Percentiles rank a stretch among this genome's conserved stretches.
phyloP scores from a whole-genome alignment of 2,888 invertebrate genomes.

The Tachina lurida region DNA sequence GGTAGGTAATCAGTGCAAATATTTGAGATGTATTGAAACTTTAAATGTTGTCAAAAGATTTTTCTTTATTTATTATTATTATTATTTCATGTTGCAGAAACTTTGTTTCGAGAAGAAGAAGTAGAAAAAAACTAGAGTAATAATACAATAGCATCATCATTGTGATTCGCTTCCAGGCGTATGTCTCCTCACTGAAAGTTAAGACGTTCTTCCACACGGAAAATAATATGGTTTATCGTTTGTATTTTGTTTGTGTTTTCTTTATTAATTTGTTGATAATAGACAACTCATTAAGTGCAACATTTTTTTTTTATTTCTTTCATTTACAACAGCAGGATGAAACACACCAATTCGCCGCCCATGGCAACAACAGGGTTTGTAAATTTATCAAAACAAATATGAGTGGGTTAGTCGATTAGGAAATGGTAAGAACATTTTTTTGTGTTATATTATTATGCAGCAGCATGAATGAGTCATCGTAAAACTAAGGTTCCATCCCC shows the following conservation, averaged over 20 bases:
- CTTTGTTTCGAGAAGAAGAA: background rate
- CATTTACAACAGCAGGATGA: background rate
- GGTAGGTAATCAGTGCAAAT: conserved; percentile 57
- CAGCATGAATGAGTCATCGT: background rate
- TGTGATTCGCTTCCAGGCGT: background rate
- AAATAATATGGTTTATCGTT: conserved; percentile 8
- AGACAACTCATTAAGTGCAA: conserved; percentile 58
- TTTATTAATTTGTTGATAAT: conserved; percentile 54
- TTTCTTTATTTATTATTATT: background rate
- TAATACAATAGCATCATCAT: conserved; percentile 23
- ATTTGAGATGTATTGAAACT: conserved; percentile 30
- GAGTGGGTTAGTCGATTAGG: conserved; percentile 33
- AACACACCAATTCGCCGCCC: conserved; percentile 3
- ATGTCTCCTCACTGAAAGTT: background rate
- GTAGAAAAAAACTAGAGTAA: background rate
- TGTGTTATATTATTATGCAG: no score
- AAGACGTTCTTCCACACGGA: conserved; percentile 8
- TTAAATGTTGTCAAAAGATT: conserved; percentile 43
- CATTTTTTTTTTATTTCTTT: background rate
- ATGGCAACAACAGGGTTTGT: conserved; percentile 17
- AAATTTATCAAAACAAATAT: background rate
- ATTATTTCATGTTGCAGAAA: background rate
- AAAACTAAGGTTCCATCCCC: no score
- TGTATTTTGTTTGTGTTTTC: conserved; percentile 8
- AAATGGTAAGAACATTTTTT: background rate